A percentile compares a stretch with the other conserved stretches of the same genome.
phyloP scores from a whole-genome alignment of 2,888 invertebrate species.

The Leucozona laternaria region DNA sequence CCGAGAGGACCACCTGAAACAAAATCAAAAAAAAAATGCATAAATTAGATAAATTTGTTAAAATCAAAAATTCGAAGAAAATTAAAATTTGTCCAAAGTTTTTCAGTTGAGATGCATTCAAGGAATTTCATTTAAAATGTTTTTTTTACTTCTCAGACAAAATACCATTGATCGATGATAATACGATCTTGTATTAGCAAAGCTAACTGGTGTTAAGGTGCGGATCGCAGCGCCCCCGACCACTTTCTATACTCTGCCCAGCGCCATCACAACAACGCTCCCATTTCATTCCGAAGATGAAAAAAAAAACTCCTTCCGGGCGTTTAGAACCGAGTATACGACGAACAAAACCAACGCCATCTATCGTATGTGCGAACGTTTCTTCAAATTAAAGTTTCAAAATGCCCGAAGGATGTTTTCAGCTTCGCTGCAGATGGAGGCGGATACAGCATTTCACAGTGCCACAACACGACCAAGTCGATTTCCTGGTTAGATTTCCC shows the following conservation, averaged over 20 bases:
- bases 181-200: constrained; percentile 60
- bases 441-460: constrained; percentile 31
- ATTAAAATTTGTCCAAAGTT: neutral
- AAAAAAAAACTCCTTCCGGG: constrained; percentile 41
- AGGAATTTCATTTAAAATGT: neutral
- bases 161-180: constrained; percentile 47
- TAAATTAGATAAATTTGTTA: neutral
- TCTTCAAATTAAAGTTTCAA: constrained; percentile 70
- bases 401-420: constrained; percentile 60
- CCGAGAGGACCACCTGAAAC: constrained; percentile 94
- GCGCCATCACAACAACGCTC: neutral
- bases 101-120: no score
- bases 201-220: constrained; percentile 50
- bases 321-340: constrained; percentile 23
- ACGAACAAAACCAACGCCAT: constrained; percentile 34
- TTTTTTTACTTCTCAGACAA: neutral
- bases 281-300: neutral
- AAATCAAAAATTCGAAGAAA: neutral
- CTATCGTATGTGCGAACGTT: constrained; percentile 67
- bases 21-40: constrained; percentile 32
- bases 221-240: constrained; percentile 36
- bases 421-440: constrained; percentile 13
- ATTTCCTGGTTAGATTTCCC: constrained; percentile 70
- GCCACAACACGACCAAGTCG: constrained; percentile 44
- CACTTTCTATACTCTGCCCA: neutral